Evolutionary conservation across 2,113 vertebrate species (phyloP).

Genomic region (Phycodurus eques): DNA sequence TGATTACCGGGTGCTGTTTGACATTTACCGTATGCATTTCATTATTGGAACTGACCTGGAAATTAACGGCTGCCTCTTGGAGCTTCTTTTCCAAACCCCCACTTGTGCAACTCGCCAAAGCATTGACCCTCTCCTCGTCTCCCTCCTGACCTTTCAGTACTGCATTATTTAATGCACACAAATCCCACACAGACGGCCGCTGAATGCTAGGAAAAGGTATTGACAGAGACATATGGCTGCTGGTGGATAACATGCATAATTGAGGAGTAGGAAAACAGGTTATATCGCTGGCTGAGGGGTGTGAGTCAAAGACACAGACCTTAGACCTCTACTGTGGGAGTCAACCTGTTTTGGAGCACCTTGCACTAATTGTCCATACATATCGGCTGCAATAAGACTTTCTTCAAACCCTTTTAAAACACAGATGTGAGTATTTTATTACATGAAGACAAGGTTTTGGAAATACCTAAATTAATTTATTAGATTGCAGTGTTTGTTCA

Average conservation of each 20-base stretch:
- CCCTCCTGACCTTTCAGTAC: constrained; percentile 73
- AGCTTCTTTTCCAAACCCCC: constrained; percentile 40
- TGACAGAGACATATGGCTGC: constrained; percentile 77
- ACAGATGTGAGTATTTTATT: neutral
- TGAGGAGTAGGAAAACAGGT: constrained; percentile 70
- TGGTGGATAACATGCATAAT: constrained; percentile 74
- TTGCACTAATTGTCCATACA: constrained; percentile 60
- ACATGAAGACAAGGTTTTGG: neutral
- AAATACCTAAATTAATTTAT: neutral
- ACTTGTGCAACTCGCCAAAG: constrained; percentile 54
- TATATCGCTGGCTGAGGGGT: constrained; percentile 54
- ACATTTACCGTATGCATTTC: constrained; percentile 81
- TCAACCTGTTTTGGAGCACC: constrained; percentile 43
- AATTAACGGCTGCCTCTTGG: constrained; percentile 69
- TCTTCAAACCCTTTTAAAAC: neutral
- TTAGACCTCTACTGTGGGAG: constrained; percentile 47
- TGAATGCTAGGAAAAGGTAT: constrained; percentile 70
- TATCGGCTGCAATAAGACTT: neutral
- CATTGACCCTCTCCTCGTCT: constrained; percentile 65
- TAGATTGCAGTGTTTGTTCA: neutral
- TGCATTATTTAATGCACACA: constrained; percentile 80
- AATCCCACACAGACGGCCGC: constrained; percentile 71
- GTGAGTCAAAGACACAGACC: constrained; percentile 51
- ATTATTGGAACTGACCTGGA: constrained; percentile 80
- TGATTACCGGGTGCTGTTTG: constrained; percentile 66